phyloP scores from a whole-genome alignment of 2,797 vertebrate species.

The Erithacus rubecula region DNA sequence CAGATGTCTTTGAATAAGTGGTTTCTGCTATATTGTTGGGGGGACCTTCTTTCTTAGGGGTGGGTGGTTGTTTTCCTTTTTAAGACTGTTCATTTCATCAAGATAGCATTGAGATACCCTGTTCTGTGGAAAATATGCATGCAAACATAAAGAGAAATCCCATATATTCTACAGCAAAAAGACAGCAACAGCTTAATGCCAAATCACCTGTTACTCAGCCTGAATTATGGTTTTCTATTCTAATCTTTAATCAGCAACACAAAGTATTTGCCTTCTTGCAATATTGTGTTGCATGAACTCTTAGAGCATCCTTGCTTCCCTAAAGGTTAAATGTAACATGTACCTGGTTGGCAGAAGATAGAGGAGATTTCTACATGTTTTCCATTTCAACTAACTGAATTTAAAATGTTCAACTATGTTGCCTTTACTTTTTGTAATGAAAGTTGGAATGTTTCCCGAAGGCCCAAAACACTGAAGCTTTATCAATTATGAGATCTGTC shows the following conservation, averaged over 20 bases:
- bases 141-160: neutral
- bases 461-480: neutral
- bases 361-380: neutral
- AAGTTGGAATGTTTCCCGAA: neutral
- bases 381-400: neutral
- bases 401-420: neutral
- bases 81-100: neutral
- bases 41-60: neutral
- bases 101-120: neutral
- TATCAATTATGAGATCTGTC: neutral
- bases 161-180: neutral
- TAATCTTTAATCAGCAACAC: neutral
- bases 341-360: neutral
- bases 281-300: neutral
- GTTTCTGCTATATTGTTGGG: neutral
- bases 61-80: neutral
- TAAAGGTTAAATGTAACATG: neutral
- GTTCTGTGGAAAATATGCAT: neutral
- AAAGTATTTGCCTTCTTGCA: neutral
- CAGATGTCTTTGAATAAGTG: conserved; percentile 12
- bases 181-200: neutral
- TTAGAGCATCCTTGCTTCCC: neutral
- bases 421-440: neutral
- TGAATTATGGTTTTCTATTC: neutral
- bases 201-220: neutral